Evolutionary conservation across 2,888 invertebrate species (phyloP).

Genomic region (Tupiocoris notatus): DNA sequence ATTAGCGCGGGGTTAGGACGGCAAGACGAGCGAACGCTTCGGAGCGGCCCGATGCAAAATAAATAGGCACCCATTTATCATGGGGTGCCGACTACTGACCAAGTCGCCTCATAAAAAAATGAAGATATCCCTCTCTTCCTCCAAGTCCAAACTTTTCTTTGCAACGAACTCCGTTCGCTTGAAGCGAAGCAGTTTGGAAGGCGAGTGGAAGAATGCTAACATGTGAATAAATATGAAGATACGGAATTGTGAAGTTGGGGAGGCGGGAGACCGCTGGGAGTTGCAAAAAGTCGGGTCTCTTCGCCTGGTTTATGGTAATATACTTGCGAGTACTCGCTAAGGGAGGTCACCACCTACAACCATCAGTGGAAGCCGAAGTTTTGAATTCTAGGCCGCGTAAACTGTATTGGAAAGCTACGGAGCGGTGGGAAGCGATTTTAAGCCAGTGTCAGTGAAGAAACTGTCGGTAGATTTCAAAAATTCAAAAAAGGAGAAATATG

Average conservation of each 20-base stretch:
- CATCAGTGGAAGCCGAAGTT: too few relatives aligned
- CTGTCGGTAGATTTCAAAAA: too few relatives aligned
- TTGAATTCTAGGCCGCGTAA: too few relatives aligned
- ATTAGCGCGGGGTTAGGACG: slow-evolving; percentile 29
- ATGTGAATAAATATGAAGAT: not conserved
- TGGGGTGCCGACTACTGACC: slow-evolving; percentile 37
- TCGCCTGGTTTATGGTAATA: not conserved
- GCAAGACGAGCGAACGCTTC: not conserved
- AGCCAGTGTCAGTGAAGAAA: too few relatives aligned
- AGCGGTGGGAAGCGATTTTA: too few relatives aligned
- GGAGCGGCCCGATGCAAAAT: slow-evolving; percentile 37
- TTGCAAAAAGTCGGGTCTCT: not conserved
- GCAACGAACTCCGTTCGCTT: too few relatives aligned
- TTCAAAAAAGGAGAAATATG: too few relatives aligned
- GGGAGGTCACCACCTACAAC: too few relatives aligned
- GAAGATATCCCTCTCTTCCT: slow-evolving; percentile 33
- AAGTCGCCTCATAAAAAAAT: slow-evolving; percentile 42
- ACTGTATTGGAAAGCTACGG: too few relatives aligned
- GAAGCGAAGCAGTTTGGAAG: slow-evolving; percentile 6
- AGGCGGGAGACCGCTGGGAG: not conserved
- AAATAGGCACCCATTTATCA: slow-evolving; percentile 43
- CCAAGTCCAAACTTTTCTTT: not conserved
- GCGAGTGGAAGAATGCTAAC: not conserved
- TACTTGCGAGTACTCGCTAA: too few relatives aligned
- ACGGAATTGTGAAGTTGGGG: not conserved